Conservation (phyloP, 2,113 vertebrate genomes). For the Megaptera novaeangliae region DNA sequence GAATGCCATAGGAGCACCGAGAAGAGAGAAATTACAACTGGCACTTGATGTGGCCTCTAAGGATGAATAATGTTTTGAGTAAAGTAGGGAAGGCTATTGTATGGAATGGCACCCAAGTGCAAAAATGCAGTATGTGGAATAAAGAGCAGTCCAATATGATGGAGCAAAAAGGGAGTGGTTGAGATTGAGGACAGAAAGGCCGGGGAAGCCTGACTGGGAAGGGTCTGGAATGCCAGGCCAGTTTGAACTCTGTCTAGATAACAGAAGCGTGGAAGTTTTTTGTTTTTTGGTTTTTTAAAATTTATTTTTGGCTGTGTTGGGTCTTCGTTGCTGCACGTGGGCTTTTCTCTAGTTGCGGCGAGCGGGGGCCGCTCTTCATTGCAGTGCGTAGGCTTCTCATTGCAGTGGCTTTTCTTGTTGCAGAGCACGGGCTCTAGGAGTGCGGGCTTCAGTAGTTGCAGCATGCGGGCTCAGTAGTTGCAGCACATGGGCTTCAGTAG, state of each 20-base stretch:
- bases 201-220: not conserved
- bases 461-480: too few species aligned
- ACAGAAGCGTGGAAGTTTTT: not conserved
- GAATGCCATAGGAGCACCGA: not conserved
- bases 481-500: too few species aligned
- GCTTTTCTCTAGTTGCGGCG: too few species aligned
- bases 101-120: not conserved
- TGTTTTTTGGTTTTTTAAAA: too few species aligned
- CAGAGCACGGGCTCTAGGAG: too few species aligned
- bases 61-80: not conserved
- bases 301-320: too few species aligned
- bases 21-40: not conserved
- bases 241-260: not conserved
- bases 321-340: too few species aligned
- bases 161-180: not conserved
- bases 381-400: too few species aligned
- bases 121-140: not conserved
- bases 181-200: not conserved
- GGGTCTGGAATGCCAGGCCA: not conserved
- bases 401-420: too few species aligned
- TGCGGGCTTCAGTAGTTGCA: too few species aligned
- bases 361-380: too few species aligned
- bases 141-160: not conserved
- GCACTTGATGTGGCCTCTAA: not conserved
- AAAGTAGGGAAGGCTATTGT: not conserved